Evolutionary conservation across 2,113 vertebrate species (phyloP).

Genomic region (Todiramphus chloris): DNA sequence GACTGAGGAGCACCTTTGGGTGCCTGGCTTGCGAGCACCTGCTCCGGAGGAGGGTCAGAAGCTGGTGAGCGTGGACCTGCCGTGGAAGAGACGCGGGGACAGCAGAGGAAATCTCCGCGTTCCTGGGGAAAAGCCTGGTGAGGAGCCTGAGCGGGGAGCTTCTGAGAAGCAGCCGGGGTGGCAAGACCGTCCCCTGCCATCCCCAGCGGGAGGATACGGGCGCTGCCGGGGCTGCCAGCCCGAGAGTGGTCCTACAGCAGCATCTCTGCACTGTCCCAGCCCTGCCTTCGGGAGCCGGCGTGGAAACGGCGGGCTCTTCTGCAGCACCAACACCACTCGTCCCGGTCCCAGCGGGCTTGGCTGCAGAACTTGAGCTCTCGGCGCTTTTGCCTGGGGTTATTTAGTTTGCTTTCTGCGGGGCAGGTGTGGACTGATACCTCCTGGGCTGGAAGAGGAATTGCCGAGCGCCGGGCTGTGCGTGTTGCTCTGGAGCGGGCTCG

Average conservation of each 20-base stretch:
- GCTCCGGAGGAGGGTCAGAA: not conserved
- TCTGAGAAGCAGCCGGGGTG: not conserved
- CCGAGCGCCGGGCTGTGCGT: not conserved
- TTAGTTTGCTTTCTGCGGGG: not conserved
- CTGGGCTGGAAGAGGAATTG: not conserved
- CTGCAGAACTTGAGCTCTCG: not conserved
- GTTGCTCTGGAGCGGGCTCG: not conserved
- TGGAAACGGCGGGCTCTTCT: too few species aligned
- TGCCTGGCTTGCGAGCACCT: not conserved
- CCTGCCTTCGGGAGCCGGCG: not conserved
- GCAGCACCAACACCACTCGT: not conserved
- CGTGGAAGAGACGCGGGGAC: not conserved
- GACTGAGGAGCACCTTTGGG: not conserved
- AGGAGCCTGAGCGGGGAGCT: not conserved
- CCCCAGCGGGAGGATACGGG: not conserved
- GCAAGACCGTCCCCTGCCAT: not conserved
- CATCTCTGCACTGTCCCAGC: not conserved
- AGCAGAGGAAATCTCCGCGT: fast-evolving
- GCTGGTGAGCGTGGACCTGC: not conserved
- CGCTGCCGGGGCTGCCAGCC: not conserved
- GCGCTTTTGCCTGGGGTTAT: not conserved
- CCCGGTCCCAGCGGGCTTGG: not conserved
- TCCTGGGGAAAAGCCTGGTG: not conserved
- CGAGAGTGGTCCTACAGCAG: not conserved
- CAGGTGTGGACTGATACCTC: not conserved